phyloP scores from a whole-genome alignment of 2,113 vertebrate genomes.

The Taurulus bubalis region DNA sequence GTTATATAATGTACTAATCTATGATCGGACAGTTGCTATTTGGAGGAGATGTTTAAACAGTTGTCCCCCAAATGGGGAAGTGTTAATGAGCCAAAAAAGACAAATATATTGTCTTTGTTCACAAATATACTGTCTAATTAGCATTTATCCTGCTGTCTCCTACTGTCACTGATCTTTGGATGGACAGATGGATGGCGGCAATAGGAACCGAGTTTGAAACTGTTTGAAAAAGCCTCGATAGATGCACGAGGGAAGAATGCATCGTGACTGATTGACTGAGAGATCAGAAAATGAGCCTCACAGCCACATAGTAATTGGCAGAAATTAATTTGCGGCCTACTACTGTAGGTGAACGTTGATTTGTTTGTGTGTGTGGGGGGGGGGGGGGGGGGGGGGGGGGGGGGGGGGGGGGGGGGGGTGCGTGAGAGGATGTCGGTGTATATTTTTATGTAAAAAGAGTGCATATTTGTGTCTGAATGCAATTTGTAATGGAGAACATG shows the following conservation, averaged over 20 bases:
- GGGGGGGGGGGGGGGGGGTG: too few species aligned
- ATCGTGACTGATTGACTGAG: neutral
- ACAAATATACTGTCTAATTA: constrained; percentile 1
- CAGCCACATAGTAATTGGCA: constrained; percentile 53
- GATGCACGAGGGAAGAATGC: constrained; percentile 4
- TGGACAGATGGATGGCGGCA: neutral
- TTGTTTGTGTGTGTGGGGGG: neutral
- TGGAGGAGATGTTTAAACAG: neutral
- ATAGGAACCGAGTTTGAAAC: constrained; percentile 6
- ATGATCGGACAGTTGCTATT: neutral
- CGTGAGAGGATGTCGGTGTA: neutral
- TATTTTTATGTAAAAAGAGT: neutral
- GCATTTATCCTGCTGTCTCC: constrained; percentile 4
- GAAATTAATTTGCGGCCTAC: constrained; percentile 38
- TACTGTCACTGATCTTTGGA: neutral
- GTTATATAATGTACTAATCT: too few species aligned
- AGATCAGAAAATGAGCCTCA: constrained; percentile 57
- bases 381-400: too few species aligned
- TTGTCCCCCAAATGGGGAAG: neutral
- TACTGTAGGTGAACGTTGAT: constrained; percentile 23
- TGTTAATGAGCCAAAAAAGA: neutral
- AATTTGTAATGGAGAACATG: constrained; percentile 2
- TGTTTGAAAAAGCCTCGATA: constrained; percentile 6
- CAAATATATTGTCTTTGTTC: neutral
- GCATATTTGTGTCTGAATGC: neutral